Conservation (phyloP, 2,113 vertebrate genomes). For the Psammodynastes pulverulentus region DNA sequence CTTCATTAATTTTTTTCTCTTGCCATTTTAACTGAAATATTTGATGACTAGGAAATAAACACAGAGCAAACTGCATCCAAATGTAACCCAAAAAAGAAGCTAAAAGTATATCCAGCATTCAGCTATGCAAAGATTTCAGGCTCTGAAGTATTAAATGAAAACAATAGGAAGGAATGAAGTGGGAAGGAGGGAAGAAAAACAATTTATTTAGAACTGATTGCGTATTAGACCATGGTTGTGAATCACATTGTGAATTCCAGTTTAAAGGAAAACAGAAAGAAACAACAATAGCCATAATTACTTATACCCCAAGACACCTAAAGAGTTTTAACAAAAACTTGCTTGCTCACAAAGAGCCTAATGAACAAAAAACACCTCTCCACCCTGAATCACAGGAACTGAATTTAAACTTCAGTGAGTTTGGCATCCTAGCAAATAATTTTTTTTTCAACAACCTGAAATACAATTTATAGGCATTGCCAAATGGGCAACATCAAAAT, state of each 20-base stretch:
- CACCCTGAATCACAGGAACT: neutral
- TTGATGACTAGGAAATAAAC: conserved; percentile 48
- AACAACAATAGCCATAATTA: neutral
- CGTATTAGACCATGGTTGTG: neutral
- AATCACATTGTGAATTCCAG: conserved; percentile 16
- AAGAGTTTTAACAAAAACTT: neutral
- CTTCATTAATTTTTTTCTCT: conserved; percentile 61
- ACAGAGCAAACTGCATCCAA: conserved; percentile 24
- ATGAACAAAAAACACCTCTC: neutral
- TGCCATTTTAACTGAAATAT: conserved; percentile 40
- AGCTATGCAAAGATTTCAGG: neutral
- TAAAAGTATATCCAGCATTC: conserved; percentile 6
- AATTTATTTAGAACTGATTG: conserved; percentile 25
- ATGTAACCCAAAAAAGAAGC: conserved; percentile 19
- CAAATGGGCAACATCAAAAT: neutral
- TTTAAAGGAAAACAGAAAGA: neutral
- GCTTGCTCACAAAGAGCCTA: neutral
- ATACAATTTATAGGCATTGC: neutral
- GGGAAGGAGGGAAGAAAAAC: neutral
- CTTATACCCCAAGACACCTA: neutral
- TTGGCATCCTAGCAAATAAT: neutral
- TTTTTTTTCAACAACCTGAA: neutral
- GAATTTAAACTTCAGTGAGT: neutral
- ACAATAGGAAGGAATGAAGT: conserved; percentile 24
- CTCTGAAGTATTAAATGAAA: conserved; percentile 29